Base-by-base conservation (phyloP, 1,140 invertebrate species). In the Zaprionus nigranus region DNA sequence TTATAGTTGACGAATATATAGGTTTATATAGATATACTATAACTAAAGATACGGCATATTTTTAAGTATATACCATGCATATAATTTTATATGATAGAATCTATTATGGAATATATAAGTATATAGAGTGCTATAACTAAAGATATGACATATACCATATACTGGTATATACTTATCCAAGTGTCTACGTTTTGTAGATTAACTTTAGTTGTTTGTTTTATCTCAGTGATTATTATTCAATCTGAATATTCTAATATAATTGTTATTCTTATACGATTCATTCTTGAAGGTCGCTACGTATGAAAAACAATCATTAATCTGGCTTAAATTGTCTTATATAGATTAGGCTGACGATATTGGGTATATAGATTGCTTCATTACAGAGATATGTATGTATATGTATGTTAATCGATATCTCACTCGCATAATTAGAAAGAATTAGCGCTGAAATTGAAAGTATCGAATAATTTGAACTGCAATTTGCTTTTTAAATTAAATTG, bases 361-460 rank as follows among this genome's bases (percentile, higher is more conserved):
- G 1, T 46, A 46, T 46, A 46, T 46, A 46, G 40, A 46, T 46
- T 46, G n/a, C 40, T 46, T 46, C n/a, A 46, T 46, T 46, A 46
- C 40, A 46, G 2, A 46, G 2, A 46, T 1, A 17, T n/a, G n/a
- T n/a, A n/a, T n/a, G n/a, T n/a, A n/a, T 9, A 17, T 17, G 28
- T n/a, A 17, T 17, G 28, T 28, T 30, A 30, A 46, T 46, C 40
- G 40, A 46, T 34, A 34, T 34, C 0, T 11, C 9, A 0, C 0
- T 34, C 3, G 30, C 30, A 34, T 34, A 34, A 34, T 34, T 34
- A 11, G 30, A 30, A 11, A 34, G 9, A 17, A 2, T 43, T 43
- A 43, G 0, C 1, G n/a, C 36, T 17, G 40, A 15, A 17, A 40
- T 17, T 17, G n/a, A 46, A 43, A 46, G 40, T 46, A 3, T 17